These are phyloP conservation scores for Augochlora pura DNA, from an alignment of 1,140 invertebrate species.

Conservation along the genomic window DNA sequence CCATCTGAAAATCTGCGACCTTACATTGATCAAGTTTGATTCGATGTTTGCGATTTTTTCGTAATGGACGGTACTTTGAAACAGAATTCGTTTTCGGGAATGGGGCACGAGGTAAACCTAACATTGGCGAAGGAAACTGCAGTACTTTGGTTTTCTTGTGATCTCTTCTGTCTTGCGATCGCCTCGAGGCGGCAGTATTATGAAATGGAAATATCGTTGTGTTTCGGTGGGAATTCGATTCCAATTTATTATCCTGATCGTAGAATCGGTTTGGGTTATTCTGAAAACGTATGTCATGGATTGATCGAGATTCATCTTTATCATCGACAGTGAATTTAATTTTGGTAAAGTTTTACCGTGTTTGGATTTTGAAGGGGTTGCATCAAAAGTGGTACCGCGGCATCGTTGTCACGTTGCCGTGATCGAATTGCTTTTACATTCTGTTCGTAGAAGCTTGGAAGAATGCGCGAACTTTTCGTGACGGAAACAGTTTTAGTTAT, in stretches of 20 bases:
- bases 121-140: conserved; percentile 11
- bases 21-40: background rate
- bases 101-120: background rate
- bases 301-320: background rate
- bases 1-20: too few species aligned
- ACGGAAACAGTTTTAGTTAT: conserved; percentile 1
- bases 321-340: background rate
- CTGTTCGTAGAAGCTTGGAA: background rate
- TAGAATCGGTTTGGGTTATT: background rate
- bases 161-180: background rate
- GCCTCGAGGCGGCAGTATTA: too few species aligned
- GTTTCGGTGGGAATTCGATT: too few species aligned
- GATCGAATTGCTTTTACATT: background rate
- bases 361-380: background rate
- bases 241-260: background rate
- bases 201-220: too few species aligned
- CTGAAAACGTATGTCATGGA: conserved; percentile 1
- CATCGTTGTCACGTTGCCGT: background rate
- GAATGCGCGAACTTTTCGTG: background rate
- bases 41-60: too few species aligned
- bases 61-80: background rate
- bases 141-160: background rate
- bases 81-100: background rate
- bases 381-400: background rate
- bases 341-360: too few species aligned